phyloP scores from a whole-genome alignment of 1,140 invertebrate genomes.

The Drosophila jambulina region DNA sequence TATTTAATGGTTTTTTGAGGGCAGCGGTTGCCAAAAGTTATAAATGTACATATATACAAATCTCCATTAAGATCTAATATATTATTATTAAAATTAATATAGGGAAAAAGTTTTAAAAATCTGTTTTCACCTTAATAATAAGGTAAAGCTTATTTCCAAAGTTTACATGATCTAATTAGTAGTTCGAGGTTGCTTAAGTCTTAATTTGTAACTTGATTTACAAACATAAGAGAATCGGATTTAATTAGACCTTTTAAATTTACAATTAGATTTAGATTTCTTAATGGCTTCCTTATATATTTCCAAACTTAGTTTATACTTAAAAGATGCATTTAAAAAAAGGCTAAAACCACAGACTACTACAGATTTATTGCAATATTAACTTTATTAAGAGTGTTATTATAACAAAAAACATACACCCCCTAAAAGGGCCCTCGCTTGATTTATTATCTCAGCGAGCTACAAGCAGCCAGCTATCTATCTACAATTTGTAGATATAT shows the following conservation, averaged over 20 bases:
- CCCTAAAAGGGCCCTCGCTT: conserved; percentile 6
- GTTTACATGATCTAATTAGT: not conserved
- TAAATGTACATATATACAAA: too few relatives aligned
- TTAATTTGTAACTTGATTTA: not conserved
- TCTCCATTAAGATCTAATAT: too few relatives aligned
- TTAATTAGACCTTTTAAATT: too few relatives aligned
- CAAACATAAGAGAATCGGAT: too few relatives aligned
- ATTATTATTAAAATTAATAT: too few relatives aligned
- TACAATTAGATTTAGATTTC: too few relatives aligned
- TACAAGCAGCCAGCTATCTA: conserved; percentile 10
- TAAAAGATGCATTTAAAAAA: not conserved
- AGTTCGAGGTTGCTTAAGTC: not conserved
- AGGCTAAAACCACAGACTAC: not conserved
- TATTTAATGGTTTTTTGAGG: too few relatives aligned
- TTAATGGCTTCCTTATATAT: not conserved
- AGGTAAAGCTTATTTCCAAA: too few relatives aligned
- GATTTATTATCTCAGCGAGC: conserved; percentile 4
- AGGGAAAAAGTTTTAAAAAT: too few relatives aligned
- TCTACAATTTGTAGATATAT: conserved; percentile 9
- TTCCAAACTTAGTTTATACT: not conserved
- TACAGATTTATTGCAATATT: not conserved
- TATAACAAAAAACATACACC: not conserved
- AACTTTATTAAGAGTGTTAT: not conserved
- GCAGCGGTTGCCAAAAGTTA: too few relatives aligned
- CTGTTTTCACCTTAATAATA: too few relatives aligned